phyloP scores from a whole-genome alignment of 2,797 vertebrate species.

The Luscinia megarhynchos region DNA sequence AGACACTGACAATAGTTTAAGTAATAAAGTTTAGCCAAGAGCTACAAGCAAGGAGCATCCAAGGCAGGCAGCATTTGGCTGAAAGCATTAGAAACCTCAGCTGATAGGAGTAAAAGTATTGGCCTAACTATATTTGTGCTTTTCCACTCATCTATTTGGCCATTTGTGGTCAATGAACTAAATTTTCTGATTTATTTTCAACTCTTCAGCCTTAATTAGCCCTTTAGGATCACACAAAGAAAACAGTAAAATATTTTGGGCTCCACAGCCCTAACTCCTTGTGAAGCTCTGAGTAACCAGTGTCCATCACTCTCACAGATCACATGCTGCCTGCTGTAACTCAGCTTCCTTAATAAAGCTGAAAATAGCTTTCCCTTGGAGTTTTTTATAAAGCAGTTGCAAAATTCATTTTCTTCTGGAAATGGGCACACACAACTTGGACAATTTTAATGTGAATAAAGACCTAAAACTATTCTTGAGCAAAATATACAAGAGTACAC shows the following conservation, averaged over 20 bases:
- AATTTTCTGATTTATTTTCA: not conserved
- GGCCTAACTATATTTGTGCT: not conserved
- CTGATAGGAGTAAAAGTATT: not conserved
- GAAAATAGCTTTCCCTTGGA: not conserved
- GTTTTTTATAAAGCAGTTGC: not conserved
- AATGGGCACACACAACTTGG: fast-evolving
- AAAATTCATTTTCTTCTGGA: not conserved
- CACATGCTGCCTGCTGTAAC: not conserved
- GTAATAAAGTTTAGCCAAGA: not conserved
- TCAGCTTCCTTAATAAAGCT: not conserved
- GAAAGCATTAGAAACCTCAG: not conserved
- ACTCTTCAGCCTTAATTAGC: not conserved
- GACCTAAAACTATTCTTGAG: not conserved
- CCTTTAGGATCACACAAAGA: not conserved
- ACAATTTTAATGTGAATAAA: not conserved
- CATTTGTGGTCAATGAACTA: not conserved
- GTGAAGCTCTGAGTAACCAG: not conserved
- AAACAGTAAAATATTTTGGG: not conserved
- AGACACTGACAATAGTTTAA: not conserved
- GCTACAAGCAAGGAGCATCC: not conserved
- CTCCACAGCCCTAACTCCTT: not conserved
- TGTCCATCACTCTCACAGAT: not conserved
- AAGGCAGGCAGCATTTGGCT: not conserved
- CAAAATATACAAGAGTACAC: fast-evolving
- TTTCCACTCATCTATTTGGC: not conserved